Base-by-base conservation (phyloP, 2,888 invertebrate genomes). In the Apantesis nais region DNA sequence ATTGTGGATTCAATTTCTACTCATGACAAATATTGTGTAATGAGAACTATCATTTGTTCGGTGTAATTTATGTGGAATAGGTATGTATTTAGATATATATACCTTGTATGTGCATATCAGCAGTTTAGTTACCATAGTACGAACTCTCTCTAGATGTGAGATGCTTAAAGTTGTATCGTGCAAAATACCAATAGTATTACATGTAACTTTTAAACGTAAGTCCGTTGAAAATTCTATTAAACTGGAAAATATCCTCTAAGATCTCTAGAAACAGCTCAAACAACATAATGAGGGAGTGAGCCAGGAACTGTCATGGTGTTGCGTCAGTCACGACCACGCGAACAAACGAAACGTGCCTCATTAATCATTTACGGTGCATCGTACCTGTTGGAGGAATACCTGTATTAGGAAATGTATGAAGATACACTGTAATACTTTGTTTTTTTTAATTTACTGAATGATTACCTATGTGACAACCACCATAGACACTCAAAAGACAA, bases 271-370 rank as follows among this genome's bases (percentile, higher is more conserved):
- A 55, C 44, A 34, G 25, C 58, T 39, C n/a, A 22, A 58, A 62
- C 58, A 29, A 58, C 68, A 58, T 68, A 55, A 63, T 63, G 48
- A 29, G 29, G 44, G 52, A 66, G n/a, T 84, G 81, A 83, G 69
- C 72, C 71, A 39, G 25, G 76, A 77, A 75, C 74, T 64, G 69
- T 77, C 81, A 82, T 82, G 82, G 80, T 78, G 81, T 73, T 75
- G 77, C 62, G 77, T 78, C 78, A 76, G 85, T 90, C 90, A 90
- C 90, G 89, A 90, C 78, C 77, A 78, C 80, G 81, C 83, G 76
- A 84, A 85, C 83, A 82, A 76, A 77, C 78, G 77, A 83, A 88
- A 85, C 87, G 88, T 88, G 86, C 76, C 82, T 77, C 72, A 61
- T 73, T 73, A 70, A 67, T 70, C 60, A 74, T 73, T 77, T 77